Base-by-base conservation (phyloP, 53 echinoderm and acorn worm species). In the Stichopus horrens region DNA sequence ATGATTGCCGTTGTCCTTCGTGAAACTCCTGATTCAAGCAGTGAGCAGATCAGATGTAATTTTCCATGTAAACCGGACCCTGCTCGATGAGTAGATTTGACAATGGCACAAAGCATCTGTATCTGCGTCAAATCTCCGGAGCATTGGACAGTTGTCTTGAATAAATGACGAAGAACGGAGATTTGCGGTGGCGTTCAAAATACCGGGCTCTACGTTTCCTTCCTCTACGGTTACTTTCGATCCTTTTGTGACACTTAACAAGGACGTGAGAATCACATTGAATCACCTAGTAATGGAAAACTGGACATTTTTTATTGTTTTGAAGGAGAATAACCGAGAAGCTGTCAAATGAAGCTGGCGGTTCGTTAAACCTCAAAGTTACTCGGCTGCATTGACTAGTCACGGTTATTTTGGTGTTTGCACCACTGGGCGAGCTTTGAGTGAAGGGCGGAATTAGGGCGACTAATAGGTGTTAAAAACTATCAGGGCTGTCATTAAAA, bases 391-490 rank as follows among this genome's bases (percentile, higher is more conserved):
- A 11, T 56, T 18, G 81, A 8, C 56, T 21, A 19, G 81, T 81
- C 81, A 81, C 58, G 81, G 81, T 57, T 81, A 81, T 81, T 81
- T 57, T 81, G 81, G 21, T 54, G 81, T 81, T 81, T 81, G 58
- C 81, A 81, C 81, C 81, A 56, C 57, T 79, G 56, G 51, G 56
- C 19, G 54, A 58, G 58, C 22, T 3, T 19, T 4, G 20, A 58
- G 21, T 5, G 58, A 57, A 57, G 81, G 57, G 20, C 21, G 56
- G 18, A 81, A 81, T 58, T 81, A 58, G 81, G 58, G 81, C 81
- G 57, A 81, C 57, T 81, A 81, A 81, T 57, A 81, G 81, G 55
- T 81, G 81, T 81, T 16, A 54, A 54, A 58, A 81, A 20, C 6
- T 18, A 54, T 79, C 53, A 76, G 11, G 11, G 16, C 53, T 76